Percentiles rank a stretch among this genome's conserved stretches.
Conservation (phyloP, 2,888 invertebrate species). For the Gibbula magus region DNA sequence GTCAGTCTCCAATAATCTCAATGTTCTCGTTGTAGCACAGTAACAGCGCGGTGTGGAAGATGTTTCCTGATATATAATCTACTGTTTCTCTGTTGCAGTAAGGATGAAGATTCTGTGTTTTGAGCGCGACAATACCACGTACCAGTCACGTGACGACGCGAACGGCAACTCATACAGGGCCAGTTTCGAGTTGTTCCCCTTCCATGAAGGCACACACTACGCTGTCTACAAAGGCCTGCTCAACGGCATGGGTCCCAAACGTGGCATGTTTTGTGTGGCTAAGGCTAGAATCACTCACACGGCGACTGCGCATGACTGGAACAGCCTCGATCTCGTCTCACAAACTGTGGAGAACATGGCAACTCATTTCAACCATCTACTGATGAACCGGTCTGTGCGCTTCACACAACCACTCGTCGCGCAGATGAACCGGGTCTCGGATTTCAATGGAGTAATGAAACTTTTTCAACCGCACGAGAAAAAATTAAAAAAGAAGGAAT, state of each 20-base stretch:
- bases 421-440: conserved; percentile 38
- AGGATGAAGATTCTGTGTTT: conserved; percentile 40
- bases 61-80: too few relatives aligned
- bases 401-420: conserved; percentile 36
- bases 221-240: conserved; percentile 42
- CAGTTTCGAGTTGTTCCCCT: conserved; percentile 47
- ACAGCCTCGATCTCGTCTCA: conserved; percentile 12
- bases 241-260: conserved; percentile 38
- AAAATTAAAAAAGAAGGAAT: conserved; percentile 34
- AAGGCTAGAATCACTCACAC: conserved; percentile 32
- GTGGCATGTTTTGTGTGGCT: conserved; percentile 42
- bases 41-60: too few relatives aligned
- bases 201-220: conserved; percentile 43
- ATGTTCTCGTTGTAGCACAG: too few relatives aligned
- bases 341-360: conserved; percentile 33
- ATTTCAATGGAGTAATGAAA: conserved; percentile 35
- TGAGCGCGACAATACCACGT: conserved; percentile 45
- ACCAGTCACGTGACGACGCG: conserved; percentile 25
- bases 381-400: conserved; percentile 26
- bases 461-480: conserved; percentile 43
- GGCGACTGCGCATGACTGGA: conserved; percentile 32
- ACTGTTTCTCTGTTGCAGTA: too few relatives aligned
- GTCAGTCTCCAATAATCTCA: too few relatives aligned
- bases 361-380: conserved; percentile 32
- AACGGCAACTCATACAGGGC: conserved; percentile 32